phyloP scores from a whole-genome alignment of 2,888 invertebrate genomes.

The Camptogramma bilineatum region DNA sequence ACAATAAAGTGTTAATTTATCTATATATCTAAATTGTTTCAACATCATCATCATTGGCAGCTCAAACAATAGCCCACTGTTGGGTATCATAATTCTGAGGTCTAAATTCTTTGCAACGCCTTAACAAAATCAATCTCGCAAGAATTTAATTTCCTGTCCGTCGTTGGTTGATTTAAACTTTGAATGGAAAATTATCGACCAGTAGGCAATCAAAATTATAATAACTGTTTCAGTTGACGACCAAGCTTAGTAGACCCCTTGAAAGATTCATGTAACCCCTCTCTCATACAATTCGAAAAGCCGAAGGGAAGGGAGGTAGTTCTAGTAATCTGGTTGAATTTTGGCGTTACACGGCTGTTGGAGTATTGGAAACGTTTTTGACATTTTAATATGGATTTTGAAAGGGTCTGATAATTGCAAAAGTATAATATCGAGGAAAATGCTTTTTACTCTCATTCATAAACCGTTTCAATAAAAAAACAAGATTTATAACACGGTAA shows the following conservation, averaged over 20 bases:
- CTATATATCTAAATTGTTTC: too few relatives aligned
- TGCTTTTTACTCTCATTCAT: background rate
- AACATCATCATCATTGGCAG: too few relatives aligned
- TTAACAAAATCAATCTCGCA: background rate
- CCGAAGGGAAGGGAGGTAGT: conserved; percentile 29
- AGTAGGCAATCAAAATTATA: conserved; percentile 72
- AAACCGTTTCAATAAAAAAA: background rate
- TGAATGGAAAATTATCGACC: conserved; percentile 62
- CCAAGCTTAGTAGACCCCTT: conserved; percentile 47
- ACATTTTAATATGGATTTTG: conserved; percentile 48
- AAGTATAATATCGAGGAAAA: conserved; percentile 27
- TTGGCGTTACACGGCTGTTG: conserved; percentile 43
- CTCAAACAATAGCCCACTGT: too few relatives aligned
- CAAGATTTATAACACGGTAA: background rate
- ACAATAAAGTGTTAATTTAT: too few relatives aligned
- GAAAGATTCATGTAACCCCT: conserved; percentile 18
- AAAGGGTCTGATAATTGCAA: conserved; percentile 39
- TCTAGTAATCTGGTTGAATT: conserved; percentile 50
- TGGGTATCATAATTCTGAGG: too few relatives aligned
- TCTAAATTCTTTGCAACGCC: background rate
- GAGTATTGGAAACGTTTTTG: conserved; percentile 49
- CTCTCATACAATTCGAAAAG: conserved; percentile 5
- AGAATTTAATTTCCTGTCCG: conserved; percentile 71
- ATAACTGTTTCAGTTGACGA: conserved; percentile 61
- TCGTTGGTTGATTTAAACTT: conserved; percentile 37